Conservation (phyloP, 2,888 invertebrate genomes). For the Cheilosia grossa region DNA sequence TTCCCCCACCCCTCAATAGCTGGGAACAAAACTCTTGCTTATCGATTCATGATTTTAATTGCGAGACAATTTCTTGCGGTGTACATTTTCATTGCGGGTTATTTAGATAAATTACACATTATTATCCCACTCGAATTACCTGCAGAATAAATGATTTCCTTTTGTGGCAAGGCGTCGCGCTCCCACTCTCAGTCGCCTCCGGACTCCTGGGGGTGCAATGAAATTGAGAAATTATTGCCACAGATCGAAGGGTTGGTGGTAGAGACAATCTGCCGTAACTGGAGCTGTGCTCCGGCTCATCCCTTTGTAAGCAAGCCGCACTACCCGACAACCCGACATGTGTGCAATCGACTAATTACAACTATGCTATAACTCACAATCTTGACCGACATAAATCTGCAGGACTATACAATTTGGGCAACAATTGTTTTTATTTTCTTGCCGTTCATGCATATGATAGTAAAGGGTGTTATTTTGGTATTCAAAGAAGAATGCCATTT, state of each 20-base stretch:
- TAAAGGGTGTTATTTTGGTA: no score
- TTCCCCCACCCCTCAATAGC: not conserved
- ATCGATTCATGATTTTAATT: constrained; percentile 74
- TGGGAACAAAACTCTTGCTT: constrained; percentile 35
- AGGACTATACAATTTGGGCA: constrained; percentile 50
- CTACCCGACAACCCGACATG: constrained; percentile 32
- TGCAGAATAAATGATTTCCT: constrained; percentile 66
- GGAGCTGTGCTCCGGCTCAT: not conserved
- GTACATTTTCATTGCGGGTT: constrained; percentile 71
- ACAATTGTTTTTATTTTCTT: constrained; percentile 58
- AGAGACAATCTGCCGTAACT: constrained; percentile 2
- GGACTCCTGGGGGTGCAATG: constrained; percentile 70
- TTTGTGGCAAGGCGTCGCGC: constrained; percentile 14
- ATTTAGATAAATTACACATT: constrained; percentile 73
- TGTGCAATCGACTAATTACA: constrained; percentile 70
- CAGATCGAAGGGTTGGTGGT: constrained; percentile 13
- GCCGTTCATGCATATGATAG: constrained; percentile 37
- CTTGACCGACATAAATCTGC: constrained; percentile 67
- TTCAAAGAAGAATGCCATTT: no score
- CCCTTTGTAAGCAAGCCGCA: not conserved
- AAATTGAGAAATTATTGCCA: constrained; percentile 71
- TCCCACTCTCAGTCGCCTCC: constrained; percentile 13
- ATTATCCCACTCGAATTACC: constrained; percentile 70
- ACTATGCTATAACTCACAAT: constrained; percentile 69
- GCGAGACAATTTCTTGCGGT: constrained; percentile 72